Conservation (phyloP, 1,140 invertebrate genomes). For the Brachionus angularis region DNA sequence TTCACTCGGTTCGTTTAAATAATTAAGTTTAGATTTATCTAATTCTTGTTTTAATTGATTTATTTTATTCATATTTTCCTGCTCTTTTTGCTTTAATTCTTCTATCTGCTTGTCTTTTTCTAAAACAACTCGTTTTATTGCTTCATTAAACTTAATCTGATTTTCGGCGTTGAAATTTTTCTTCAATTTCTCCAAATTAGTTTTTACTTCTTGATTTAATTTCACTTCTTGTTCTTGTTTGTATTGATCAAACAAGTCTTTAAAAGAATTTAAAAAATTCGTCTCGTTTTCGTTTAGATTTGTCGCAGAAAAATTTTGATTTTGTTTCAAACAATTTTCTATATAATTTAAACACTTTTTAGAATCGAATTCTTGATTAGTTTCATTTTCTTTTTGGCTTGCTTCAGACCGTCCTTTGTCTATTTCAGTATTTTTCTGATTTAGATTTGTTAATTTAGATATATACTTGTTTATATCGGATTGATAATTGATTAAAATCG, state of each 20-base stretch:
- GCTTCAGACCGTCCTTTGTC: too few species aligned
- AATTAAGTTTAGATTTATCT: constrained; percentile 2
- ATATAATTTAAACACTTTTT: too few species aligned
- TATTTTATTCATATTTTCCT: not conserved
- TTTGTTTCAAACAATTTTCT: too few species aligned
- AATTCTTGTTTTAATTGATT: not conserved
- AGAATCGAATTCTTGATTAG: constrained; percentile 6
- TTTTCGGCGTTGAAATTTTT: constrained; percentile 14
- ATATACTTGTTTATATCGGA: not conserved
- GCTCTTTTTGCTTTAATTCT: constrained; percentile 64
- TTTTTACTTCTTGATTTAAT: not conserved
- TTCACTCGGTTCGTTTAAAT: not conserved
- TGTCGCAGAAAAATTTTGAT: not conserved
- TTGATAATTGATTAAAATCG: not conserved
- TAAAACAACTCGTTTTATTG: constrained; percentile 64
- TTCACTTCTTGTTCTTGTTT: constrained; percentile 19
- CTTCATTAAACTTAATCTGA: constrained; percentile 61
- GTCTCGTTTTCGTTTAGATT: not conserved
- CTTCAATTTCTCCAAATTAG: not conserved
- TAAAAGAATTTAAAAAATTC: not conserved
- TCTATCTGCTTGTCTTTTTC: constrained; percentile 72
- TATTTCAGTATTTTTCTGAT: not conserved
- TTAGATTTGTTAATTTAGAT: not conserved
- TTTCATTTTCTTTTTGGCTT: not conserved
- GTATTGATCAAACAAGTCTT: not conserved